Evolutionary conservation across 2,113 vertebrate species (phyloP).

Genomic region (Oenanthe oenanthe): DNA sequence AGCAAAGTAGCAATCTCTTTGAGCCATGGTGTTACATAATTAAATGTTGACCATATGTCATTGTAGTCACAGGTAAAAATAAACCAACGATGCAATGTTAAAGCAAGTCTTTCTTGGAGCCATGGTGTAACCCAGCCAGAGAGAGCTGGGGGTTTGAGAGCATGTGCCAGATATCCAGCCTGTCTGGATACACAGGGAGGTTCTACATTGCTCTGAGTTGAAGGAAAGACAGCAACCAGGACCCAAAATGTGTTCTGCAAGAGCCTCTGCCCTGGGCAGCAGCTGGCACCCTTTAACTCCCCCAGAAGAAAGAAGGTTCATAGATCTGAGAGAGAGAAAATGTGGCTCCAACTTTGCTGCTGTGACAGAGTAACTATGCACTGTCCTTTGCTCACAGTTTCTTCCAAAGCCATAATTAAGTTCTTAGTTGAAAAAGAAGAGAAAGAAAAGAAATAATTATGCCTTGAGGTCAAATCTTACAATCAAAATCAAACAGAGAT

Average conservation of each 20-base stretch:
- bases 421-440: constrained; percentile 35
- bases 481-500: constrained; percentile 49
- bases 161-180: neutral
- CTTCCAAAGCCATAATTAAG: constrained; percentile 54
- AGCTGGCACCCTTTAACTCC: neutral
- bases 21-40: constrained; percentile 47
- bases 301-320: neutral
- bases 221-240: neutral
- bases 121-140: neutral
- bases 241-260: neutral
- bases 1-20: constrained; percentile 33
- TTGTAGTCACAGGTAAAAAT: constrained; percentile 25
- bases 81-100: neutral
- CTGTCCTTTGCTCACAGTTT: constrained; percentile 27
- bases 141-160: neutral
- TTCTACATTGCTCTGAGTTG: neutral
- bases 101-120: neutral
- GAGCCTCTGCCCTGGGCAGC: neutral
- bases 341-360: neutral
- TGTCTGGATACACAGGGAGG: neutral
- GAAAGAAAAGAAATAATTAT: constrained; percentile 43
- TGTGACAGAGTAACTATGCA: neutral
- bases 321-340: neutral
- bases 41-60: constrained; percentile 66
- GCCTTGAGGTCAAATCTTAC: constrained; percentile 35